These are phyloP conservation scores for Battus philenor DNA, from an alignment of 1,140 invertebrate genomes.

Conservation along the genomic window DNA sequence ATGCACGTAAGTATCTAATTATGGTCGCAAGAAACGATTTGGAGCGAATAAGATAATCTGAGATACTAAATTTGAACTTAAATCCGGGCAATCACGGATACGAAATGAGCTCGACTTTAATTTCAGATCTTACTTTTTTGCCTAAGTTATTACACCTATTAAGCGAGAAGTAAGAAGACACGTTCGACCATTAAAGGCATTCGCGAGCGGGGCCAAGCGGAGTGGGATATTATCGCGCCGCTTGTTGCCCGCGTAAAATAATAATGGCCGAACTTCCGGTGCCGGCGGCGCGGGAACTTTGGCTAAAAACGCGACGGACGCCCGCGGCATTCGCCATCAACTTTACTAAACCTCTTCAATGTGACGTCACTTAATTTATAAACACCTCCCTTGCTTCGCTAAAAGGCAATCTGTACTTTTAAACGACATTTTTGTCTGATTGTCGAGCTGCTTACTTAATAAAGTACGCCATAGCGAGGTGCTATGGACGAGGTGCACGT, in stretches of 20 bases:
- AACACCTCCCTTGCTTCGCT: constrained; percentile 53
- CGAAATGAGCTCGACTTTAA: constrained; percentile 31
- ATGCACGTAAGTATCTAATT: too few species aligned
- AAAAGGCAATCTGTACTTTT: constrained; percentile 40
- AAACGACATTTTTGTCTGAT: constrained; percentile 53
- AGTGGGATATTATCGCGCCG: constrained; percentile 75
- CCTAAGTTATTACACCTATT: constrained; percentile 73
- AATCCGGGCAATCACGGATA: constrained; percentile 17
- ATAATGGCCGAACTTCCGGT: constrained; percentile 75
- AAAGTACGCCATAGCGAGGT: too few species aligned
- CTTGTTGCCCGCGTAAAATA: constrained; percentile 77
- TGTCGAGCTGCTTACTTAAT: too few species aligned
- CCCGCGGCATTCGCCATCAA: constrained; percentile 44
- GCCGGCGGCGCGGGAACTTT: constrained; percentile 67
- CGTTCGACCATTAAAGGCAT: constrained; percentile 64
- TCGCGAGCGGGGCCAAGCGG: constrained; percentile 44
- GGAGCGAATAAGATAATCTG: constrained; percentile 2
- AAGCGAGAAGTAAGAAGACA: constrained; percentile 68
- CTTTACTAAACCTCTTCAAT: constrained; percentile 57
- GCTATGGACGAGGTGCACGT: too few species aligned
- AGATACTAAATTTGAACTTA: constrained; percentile 9
- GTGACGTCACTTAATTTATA: constrained; percentile 74
- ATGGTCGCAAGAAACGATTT: constrained; percentile 1
- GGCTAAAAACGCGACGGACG: constrained; percentile 63
- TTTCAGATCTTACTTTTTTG: constrained; percentile 55